Base-by-base conservation (phyloP, 2,113 vertebrate species). In the Blennius ocellaris region DNA sequence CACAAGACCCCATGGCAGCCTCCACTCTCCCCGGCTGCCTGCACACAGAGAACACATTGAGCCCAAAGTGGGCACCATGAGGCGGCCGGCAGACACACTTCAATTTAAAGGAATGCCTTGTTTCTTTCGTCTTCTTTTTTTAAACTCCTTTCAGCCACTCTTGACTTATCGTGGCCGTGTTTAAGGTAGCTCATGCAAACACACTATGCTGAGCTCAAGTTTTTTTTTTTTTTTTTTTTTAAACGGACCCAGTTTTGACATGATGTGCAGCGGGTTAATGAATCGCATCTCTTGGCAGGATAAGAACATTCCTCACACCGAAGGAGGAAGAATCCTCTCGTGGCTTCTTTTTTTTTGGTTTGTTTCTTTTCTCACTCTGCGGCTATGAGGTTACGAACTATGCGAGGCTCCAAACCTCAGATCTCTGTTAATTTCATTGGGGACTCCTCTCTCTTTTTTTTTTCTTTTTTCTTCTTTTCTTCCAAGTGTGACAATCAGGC, bases 21-120 rank as follows among this genome's bases (percentile, higher is more conserved):
- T 68, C 51, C 11, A 30, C 12, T 71, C 78, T 78, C 83, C 82
- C 85, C 83, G 51, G 73, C 82, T 69, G 80, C 82, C 69, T 51
- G 45, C 79, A 78, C 81, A 92, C 89, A 93, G 87, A 93, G 90
- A 80, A 87, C 86, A 87, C 92, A 92, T 93, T 93, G 89, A 92
- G 91, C 83, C 81, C 82, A 87, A 84, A 89, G 84, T 76, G 85
- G 88, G 86, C 90, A 89, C 84, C 83, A 60, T 66, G 69, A 79
- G 78, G 78, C 81, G 61, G 48, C 47, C 9, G 8, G 44, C 57
- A 73, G 69, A 75, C 76, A 65, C 75, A 82, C 84, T 86, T 87
- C 60, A 85, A 78, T 53, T 79, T 69, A 51, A 62, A 88, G 81
- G 84, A 81, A 78, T 80, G 66, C 60, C 74, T 82, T 30, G 21